Evolutionary conservation across 2,888 invertebrate genomes (phyloP).

Genomic region (Zhengitettix transpicula): DNA sequence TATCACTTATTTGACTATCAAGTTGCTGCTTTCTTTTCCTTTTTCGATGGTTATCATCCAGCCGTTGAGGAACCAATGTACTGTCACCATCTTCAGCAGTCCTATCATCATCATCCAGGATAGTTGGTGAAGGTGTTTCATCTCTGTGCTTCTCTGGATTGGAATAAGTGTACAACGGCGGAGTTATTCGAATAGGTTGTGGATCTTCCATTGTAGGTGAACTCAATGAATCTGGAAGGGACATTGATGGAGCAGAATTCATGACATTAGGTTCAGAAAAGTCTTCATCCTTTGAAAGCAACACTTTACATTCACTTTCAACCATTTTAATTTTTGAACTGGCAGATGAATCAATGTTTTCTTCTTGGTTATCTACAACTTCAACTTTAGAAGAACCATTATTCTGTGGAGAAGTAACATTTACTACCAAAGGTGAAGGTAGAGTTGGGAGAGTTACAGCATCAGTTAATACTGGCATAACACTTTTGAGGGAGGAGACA

Average conservation of each 20-base stretch:
- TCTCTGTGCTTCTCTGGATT: conserved; percentile 46
- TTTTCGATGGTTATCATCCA: conserved; percentile 16
- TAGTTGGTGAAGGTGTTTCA: conserved; percentile 24
- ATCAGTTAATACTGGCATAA: too few species aligned
- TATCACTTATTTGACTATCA: conserved; percentile 3
- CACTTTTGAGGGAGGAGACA: too few species aligned
- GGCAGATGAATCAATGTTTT: too few species aligned
- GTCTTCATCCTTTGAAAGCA: too few species aligned
- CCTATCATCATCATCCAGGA: conserved; percentile 13
- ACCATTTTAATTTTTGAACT: too few species aligned
- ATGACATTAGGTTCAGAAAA: too few species aligned
- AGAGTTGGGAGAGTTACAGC: too few species aligned
- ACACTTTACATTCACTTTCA: too few species aligned
- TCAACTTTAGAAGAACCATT: too few species aligned
- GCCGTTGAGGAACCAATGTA: background rate
- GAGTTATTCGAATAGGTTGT: conserved; percentile 52
- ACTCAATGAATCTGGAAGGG: conserved; percentile 1
- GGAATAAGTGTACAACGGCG: conserved; percentile 62
- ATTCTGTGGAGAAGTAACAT: too few species aligned
- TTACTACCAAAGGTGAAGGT: too few species aligned
- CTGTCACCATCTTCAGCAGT: conserved; percentile 13
- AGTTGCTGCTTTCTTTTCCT: conserved; percentile 17
- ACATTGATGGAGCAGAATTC: background rate
- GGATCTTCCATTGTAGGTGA: conserved; percentile 29
- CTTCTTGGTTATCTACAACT: too few species aligned